phyloP scores from a whole-genome alignment of 2,797 vertebrate species.

The Chiloscyllium punctatum region DNA sequence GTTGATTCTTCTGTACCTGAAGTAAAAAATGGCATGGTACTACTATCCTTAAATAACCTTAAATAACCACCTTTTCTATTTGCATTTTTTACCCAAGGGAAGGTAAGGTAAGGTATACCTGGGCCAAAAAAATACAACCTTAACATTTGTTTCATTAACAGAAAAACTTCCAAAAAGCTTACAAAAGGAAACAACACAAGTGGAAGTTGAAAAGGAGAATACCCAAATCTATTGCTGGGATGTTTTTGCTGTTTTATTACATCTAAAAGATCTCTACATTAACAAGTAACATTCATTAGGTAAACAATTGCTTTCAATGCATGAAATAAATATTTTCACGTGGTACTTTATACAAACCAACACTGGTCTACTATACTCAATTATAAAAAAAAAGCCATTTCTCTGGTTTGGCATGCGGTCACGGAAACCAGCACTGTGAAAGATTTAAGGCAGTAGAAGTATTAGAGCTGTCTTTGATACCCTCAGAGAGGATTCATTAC shows the following conservation, averaged over 20 bases:
- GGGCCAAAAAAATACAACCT: neutral
- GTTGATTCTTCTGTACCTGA: neutral
- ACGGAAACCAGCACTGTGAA: conserved; percentile 75
- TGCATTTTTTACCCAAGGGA: neutral
- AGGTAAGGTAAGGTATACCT: too few species aligned
- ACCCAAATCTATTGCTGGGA: neutral
- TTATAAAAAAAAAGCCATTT: conserved; percentile 72
- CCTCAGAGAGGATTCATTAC: conserved; percentile 1
- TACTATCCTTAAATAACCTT: neutral
- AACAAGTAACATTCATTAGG: conserved; percentile 98
- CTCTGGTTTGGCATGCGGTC: conserved; percentile 75
- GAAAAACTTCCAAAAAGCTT: neutral
- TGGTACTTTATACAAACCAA: conserved; percentile 97
- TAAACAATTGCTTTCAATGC: conserved; percentile 96
- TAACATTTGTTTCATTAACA: neutral
- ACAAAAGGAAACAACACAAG: neutral
- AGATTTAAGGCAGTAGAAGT: conserved; percentile 97
- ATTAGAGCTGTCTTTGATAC: conserved; percentile 23
- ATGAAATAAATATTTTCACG: conserved; percentile 99
- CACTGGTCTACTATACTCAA: conserved; percentile 86
- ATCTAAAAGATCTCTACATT: conserved; percentile 97
- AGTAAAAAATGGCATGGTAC: neutral
- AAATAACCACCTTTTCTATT: neutral
- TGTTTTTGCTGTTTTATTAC: conserved; percentile 76
- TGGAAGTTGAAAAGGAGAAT: neutral